Conservation (phyloP, 2,888 invertebrate species). For the Pelosia muscerda region DNA sequence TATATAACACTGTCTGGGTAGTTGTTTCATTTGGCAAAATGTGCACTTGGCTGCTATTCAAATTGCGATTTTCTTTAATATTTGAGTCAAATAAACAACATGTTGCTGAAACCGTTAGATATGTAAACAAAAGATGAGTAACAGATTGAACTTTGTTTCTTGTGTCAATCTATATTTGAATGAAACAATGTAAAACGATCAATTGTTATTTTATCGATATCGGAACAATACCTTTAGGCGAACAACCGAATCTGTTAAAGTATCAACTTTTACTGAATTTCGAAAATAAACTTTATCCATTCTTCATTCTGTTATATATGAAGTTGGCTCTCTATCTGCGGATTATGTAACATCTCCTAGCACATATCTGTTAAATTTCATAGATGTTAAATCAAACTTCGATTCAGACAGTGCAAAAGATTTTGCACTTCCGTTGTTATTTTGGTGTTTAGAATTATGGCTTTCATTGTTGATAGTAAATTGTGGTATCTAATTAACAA, state of each 20-base stretch:
- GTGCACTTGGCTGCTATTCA: slow-evolving; percentile 80
- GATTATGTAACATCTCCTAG: not conserved
- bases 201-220: slow-evolving; percentile 3
- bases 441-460: not conserved
- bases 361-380: not conserved
- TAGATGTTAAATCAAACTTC: not conserved
- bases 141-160: slow-evolving; percentile 24
- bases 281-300: not conserved
- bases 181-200: not conserved
- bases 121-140: slow-evolving; percentile 40
- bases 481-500: not conserved
- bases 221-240: not conserved
- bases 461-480: slow-evolving; percentile 13
- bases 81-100: slow-evolving; percentile 69
- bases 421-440: too few species aligned
- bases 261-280: not conserved
- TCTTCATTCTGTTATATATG: too few species aligned
- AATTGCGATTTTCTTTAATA: slow-evolving; percentile 65
- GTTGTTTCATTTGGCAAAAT: slow-evolving; percentile 79
- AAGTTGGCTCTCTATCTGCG: not conserved
- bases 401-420: too few species aligned
- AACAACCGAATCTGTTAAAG: not conserved
- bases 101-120: slow-evolving; percentile 53
- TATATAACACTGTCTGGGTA: slow-evolving; percentile 72
- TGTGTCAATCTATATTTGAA: slow-evolving; percentile 5